These are phyloP conservation scores for Ectemnius continuus DNA, from an alignment of 2,888 invertebrate species.

Conservation along the genomic window DNA sequence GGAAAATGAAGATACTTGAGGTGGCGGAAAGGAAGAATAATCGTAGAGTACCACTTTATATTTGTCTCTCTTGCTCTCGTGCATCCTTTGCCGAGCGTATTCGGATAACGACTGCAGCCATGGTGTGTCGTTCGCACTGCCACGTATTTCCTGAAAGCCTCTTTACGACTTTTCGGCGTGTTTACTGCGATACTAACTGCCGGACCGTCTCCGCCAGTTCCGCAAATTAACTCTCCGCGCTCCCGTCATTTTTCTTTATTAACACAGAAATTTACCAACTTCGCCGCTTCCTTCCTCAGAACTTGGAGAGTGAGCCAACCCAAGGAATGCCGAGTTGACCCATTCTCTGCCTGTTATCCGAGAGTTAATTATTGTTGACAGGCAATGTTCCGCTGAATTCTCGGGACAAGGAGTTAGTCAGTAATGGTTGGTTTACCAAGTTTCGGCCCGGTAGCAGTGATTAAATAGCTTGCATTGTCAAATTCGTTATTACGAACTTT, in stretches of 20 bases:
- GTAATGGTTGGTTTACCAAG: no score
- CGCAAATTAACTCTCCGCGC: slow-evolving; percentile 50
- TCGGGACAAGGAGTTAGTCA: no score
- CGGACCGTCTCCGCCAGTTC: slow-evolving; percentile 27
- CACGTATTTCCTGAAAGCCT: slow-evolving; percentile 52
- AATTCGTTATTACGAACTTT: no score
- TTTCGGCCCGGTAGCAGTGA: no score
- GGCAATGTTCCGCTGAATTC: no score
- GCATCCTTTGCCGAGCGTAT: slow-evolving; percentile 3
- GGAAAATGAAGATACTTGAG: slow-evolving; percentile 19
- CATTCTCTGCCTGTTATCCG: no score
- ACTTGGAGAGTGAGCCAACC: no score
- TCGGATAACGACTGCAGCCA: slow-evolving; percentile 40
- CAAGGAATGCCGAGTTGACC: no score
- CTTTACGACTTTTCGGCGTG: slow-evolving; percentile 56
- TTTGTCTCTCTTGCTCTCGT: not conserved
- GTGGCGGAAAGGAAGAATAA: slow-evolving; percentile 5
- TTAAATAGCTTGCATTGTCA: no score
- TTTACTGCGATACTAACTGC: slow-evolving; percentile 52
- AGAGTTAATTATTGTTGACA: no score
- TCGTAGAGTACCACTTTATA: slow-evolving; percentile 3
- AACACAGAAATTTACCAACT: slow-evolving; percentile 47
- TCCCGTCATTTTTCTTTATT: slow-evolving; percentile 58
- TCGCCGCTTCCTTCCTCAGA: no score
- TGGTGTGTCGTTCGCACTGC: slow-evolving; percentile 32